Conservation (phyloP, 2,888 invertebrate species). For the Phengaris alcon region DNA sequence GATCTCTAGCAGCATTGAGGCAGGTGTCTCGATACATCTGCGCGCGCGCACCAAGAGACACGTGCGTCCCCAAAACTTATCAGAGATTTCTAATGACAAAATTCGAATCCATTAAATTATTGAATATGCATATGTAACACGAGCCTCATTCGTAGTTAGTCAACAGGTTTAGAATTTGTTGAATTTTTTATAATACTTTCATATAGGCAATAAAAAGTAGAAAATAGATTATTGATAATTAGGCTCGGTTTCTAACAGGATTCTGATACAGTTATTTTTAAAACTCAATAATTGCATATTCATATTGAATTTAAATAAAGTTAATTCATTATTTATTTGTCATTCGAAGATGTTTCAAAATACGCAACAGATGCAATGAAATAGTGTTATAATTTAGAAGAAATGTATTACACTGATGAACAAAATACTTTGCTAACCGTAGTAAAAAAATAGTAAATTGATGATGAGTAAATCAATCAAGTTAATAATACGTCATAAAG, state of each 20-base stretch:
- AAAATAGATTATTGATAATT: conserved; percentile 25
- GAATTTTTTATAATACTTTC: conserved; percentile 23
- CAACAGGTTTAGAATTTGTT: conserved; percentile 34
- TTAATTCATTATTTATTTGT: not conserved
- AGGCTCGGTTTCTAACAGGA: conserved; percentile 20
- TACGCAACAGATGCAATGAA: not conserved
- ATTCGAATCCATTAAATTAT: conserved; percentile 38
- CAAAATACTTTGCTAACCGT: too few relatives aligned
- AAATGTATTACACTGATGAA: not conserved
- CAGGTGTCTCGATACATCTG: conserved; percentile 76
- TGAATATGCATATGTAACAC: conserved; percentile 41
- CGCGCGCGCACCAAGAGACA: conserved; percentile 68
- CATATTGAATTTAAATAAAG: not conserved
- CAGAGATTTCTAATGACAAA: conserved; percentile 45
- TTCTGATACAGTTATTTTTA: conserved; percentile 18
- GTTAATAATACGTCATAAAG: too few relatives aligned
- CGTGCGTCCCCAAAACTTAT: conserved; percentile 59
- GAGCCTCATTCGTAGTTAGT: conserved; percentile 37
- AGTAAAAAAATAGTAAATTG: not conserved
- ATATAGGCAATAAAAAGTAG: conserved; percentile 24
- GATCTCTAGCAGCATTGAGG: conserved; percentile 55
- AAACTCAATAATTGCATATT: conserved; percentile 7
- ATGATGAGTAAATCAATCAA: too few relatives aligned
- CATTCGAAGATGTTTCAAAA: not conserved
- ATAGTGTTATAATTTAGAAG: not conserved